Evolutionary conservation across 1,140 invertebrate species (phyloP).

Genomic region (Cherax quadricarinatus): DNA sequence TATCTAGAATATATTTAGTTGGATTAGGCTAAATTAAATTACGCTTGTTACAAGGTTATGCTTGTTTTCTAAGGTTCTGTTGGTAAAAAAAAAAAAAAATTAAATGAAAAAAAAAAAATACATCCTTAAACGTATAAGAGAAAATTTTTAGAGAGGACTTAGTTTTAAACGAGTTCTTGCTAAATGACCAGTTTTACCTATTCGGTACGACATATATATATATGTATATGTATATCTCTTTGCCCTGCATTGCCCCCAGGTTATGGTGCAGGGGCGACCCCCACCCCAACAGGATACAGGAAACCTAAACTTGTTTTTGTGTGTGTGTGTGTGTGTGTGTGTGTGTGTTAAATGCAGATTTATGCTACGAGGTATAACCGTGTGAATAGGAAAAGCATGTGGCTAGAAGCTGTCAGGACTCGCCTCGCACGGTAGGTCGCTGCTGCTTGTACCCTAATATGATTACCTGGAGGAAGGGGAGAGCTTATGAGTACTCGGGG

Average conservation of each 20-base stretch:
- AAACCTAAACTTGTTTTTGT: neutral
- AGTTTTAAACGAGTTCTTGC: neutral
- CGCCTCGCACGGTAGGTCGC: too few species aligned
- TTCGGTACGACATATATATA: neutral
- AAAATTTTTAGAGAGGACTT: neutral
- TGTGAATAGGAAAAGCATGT: neutral
- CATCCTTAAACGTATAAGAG: too few species aligned
- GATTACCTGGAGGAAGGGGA: too few species aligned
- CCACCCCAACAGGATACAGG: neutral
- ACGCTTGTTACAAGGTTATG: too few species aligned
- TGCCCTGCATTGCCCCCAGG: neutral
- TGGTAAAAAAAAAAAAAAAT: too few species aligned
- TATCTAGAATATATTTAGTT: too few species aligned
- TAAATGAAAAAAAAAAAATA: too few species aligned
- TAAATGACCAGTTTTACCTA: neutral
- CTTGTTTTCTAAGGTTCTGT: too few species aligned
- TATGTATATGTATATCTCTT: neutral
- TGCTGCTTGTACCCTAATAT: too few species aligned
- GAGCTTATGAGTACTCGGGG: too few species aligned
- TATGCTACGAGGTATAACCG: neutral
- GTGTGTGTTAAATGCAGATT: neutral
- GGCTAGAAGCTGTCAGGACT: neutral
- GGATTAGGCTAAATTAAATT: too few species aligned
- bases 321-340: neutral
- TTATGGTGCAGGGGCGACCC: too few species aligned